A percentile compares a stretch with the other conserved stretches of the same genome.
phyloP scores from a whole-genome alignment of 1,140 invertebrate genomes.

The Drosophila guanche region DNA sequence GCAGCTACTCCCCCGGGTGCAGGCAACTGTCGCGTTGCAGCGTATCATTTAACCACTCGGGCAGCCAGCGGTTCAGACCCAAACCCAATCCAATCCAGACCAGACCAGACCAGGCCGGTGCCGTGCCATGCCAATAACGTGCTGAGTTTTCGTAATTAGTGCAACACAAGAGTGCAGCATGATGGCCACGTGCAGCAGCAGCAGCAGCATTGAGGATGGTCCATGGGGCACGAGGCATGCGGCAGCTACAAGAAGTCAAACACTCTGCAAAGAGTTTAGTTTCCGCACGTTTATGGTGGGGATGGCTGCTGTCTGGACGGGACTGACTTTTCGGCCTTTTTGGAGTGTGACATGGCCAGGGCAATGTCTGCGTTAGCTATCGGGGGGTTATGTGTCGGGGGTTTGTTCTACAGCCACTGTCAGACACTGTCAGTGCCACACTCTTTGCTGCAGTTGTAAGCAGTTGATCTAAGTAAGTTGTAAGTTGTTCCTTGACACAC shows the following conservation, averaged over 20 bases:
- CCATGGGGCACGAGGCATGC: not conserved
- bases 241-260: conserved; percentile 13
- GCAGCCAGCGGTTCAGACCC: conserved; percentile 45
- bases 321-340: conserved; percentile 63
- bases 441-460: too few species aligned
- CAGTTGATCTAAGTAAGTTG: conserved; percentile 74
- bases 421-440: not conserved
- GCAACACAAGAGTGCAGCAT: conserved; percentile 72
- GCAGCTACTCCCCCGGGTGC: conserved; percentile 24
- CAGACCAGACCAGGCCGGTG: conserved; percentile 11
- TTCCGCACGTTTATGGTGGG: conserved; percentile 57
- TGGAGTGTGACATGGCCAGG: conserved; percentile 67
- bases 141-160: conserved; percentile 81
- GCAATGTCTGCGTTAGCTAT: conserved; percentile 41
- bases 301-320: conserved; percentile 11
- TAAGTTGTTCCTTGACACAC: conserved; percentile 65
- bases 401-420: conserved; percentile 7
- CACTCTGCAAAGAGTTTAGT: conserved; percentile 3
- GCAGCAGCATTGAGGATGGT: not conserved
- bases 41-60: conserved; percentile 74
- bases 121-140: conserved; percentile 69
- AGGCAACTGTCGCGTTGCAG: conserved; percentile 73
- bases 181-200: conserved; percentile 64
- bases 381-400: conserved; percentile 21
- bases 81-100: conserved; percentile 4